Percentiles rank a stretch among this genome's conserved stretches.
Evolutionary conservation across 2,113 vertebrate species (phyloP).

Genomic region (Crotalus horridus): DNA sequence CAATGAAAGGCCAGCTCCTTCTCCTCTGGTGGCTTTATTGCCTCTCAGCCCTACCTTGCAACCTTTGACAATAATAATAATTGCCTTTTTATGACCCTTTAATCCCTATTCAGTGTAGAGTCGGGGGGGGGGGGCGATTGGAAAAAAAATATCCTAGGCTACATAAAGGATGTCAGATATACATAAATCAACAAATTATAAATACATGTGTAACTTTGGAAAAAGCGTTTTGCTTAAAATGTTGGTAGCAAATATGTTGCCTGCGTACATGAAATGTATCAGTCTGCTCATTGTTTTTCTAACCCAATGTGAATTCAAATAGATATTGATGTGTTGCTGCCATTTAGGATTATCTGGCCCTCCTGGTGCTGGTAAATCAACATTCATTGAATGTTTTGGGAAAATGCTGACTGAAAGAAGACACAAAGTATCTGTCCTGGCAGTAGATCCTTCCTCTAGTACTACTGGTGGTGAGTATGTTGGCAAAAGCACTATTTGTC

Average conservation of each 20-base stretch:
- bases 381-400: constrained; percentile 95
- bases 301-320: background rate
- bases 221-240: background rate
- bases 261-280: background rate
- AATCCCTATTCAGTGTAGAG: background rate
- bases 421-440: constrained; percentile 89
- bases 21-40: background rate
- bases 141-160: background rate
- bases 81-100: background rate
- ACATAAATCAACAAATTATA: background rate
- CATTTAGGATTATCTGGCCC: constrained; percentile 89
- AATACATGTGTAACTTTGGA: no score
- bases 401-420: constrained; percentile 91
- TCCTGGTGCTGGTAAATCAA: constrained; percentile 95
- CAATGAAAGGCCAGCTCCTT: background rate
- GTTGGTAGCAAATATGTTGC: background rate
- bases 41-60: background rate
- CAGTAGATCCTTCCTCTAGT: constrained; percentile 95
- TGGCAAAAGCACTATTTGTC: background rate
- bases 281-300: background rate
- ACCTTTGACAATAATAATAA: background rate
- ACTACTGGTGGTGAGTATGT: constrained; percentile 87
- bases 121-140: background rate
- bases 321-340: background rate
- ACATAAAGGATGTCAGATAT: background rate